Percentiles rank a stretch among this genome's conserved stretches.
phyloP scores from a whole-genome alignment of 2,888 invertebrate genomes.

The Cephus rjabovi region DNA sequence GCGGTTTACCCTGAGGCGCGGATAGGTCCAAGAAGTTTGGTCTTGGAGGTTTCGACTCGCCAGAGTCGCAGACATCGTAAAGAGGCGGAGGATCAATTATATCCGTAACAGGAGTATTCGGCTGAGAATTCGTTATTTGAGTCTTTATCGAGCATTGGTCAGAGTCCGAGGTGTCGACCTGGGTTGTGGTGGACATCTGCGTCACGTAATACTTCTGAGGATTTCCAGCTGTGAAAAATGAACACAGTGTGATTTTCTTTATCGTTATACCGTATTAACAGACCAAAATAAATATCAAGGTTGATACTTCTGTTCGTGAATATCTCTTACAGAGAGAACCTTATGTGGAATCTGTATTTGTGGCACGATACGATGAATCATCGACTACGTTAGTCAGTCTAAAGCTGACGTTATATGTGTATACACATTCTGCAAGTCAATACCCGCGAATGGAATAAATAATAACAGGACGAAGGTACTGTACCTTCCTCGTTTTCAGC shows the following conservation, averaged over 20 bases:
- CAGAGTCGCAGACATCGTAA: constrained; percentile 55
- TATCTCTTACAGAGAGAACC: background rate
- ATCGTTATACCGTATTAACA: background rate
- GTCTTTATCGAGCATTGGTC: constrained; percentile 61
- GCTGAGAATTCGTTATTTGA: constrained; percentile 55
- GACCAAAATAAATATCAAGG: background rate
- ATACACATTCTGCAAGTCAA: background rate
- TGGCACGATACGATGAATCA: background rate
- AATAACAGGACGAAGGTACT: background rate
- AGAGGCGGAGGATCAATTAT: constrained; percentile 59
- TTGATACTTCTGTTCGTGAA: background rate
- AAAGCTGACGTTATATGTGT: background rate
- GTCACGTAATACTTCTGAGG: constrained; percentile 24
- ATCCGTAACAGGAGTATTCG: constrained; percentile 49
- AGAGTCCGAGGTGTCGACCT: constrained; percentile 58
- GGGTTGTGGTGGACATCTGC: constrained; percentile 43
- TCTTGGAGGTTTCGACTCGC: constrained; percentile 63
- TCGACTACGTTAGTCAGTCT: background rate
- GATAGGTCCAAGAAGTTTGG: constrained; percentile 76
- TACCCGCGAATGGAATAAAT: background rate
- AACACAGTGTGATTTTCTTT: background rate
- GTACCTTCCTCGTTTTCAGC: constrained; percentile 55
- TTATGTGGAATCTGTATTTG: background rate
- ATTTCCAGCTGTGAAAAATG: constrained; percentile 1
- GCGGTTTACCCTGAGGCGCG: constrained; percentile 75